Base-by-base conservation (phyloP, 1,140 invertebrate genomes). In the Cepaea nemoralis region DNA sequence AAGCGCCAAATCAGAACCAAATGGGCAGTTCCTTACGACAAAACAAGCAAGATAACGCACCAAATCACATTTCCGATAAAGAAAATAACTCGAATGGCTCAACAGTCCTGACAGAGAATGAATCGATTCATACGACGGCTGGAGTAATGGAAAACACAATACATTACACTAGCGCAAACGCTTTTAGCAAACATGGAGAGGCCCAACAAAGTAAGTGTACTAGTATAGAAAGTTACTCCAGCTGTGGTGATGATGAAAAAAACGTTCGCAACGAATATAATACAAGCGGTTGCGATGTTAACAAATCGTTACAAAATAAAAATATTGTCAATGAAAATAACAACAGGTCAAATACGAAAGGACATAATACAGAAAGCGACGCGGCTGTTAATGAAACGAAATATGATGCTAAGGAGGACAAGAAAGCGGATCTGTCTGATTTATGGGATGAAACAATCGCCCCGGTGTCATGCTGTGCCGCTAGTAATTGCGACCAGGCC, bases 81-180 rank as follows among this genome's bases (percentile, higher is more conserved):
- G 50, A 81, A 80, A 14, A 40, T 66, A 78, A 27, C 73, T 63
- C 31, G 82, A 79, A 31, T 74, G 82, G 71, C 37, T 73, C 10
- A 63, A 24, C 16, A 63, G 78, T 70, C 39, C 19, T 55, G n/a
- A 24, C 8, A 22, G 50, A 55, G n/a, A 55, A 22, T 22, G 19
- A 10, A 19, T 55, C 50, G 50, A 55, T 55, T 3, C 50, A 55
- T 3, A 2, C n/a, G 19, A 55, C 3, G 50, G 8, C 19, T 14
- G 3, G 8, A 19, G 8, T 24, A 10, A 55, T 22, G 50, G 22
- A 55, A 55, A 24, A 55, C n/a, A 55, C 19, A 14, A 19, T 55
- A 45, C 42, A 16, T 16, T 10, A 55, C 50, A 3, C n/a, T 10
- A 5, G n/a, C n/a, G n/a, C 6, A 5, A 19, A 55, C 50, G n/a